Evolutionary conservation across 2,888 invertebrate species (phyloP), one percentile per base, ranked within the genome.

Genomic region (Acanthosoma haemorrhoidale): DNA sequence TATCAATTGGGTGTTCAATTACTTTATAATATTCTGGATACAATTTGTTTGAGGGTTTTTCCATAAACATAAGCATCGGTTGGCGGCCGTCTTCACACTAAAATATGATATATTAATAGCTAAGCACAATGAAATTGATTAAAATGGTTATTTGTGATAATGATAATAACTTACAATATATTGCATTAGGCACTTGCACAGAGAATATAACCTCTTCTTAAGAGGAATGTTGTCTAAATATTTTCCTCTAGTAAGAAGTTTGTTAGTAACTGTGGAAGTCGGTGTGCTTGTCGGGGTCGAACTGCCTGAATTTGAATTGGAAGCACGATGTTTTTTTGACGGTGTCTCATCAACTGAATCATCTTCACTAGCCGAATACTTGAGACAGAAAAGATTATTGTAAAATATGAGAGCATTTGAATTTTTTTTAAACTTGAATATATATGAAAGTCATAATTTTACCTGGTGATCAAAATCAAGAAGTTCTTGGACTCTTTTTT

Each of bases 11-110:
- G 76, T 90, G 91, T 32, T 89, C 87, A 73, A 97, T 97, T 1
- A 97, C 90, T 69, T 76, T 76, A 80, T 96, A 97, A 79, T 97
- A 97, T 79, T 95, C 95, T 0, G 96, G 94, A 79, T 97, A 97
- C 34, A 94, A 82, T 78, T 96, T 94, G 79, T 92, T 91, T 31
- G 94, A 94, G 0, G 99, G 98, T 77, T 96, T 93, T 79, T 95
- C 94, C 92, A 97, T 92, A 79, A 99, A 99, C 76, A 94, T 86
- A 70, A 93, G 82, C 83, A 96, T 92, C 0, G 95, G 91, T 76
- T 91, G 88, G 13, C 97, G 84, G 0, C 92, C 93, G 76, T 89
- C 90, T 43, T 86, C 85, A 76, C 86, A 86, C 87, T 75, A 43
- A 16, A 18, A 43, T 18, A 21, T 16, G 31, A 32, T 29, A 36